Percentiles rank a stretch among this genome's conserved stretches.
phyloP scores from a whole-genome alignment of 1,140 invertebrate species.

The Trachymyrmex septentrionalis region DNA sequence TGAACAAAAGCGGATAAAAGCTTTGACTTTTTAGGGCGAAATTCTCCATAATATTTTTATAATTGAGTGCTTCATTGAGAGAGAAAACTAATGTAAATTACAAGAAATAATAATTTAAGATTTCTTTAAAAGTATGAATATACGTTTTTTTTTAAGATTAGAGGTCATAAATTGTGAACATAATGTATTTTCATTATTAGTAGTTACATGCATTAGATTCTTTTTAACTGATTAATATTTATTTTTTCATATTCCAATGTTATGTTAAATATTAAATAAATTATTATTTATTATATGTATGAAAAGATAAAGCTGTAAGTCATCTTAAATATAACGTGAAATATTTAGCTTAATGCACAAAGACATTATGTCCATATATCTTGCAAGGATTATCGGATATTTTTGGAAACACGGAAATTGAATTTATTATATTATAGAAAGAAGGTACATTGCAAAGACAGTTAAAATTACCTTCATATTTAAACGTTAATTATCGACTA shows the following conservation, averaged over 20 bases:
- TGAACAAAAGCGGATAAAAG: conserved; percentile 26
- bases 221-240: neutral
- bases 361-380: neutral
- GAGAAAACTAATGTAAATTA: neutral
- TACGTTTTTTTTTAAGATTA: neutral
- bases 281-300: neutral
- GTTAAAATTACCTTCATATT: neutral
- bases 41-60: conserved; percentile 41
- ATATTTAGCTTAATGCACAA: conserved; percentile 16
- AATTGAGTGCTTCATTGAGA: conserved; percentile 32
- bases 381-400: neutral
- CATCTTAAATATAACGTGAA: neutral
- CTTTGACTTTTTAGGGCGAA: conserved; percentile 30
- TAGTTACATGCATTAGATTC: too few species aligned
- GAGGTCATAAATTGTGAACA: neutral
- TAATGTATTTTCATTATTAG: conserved; percentile 3
- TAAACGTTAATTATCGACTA: neutral
- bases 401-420: neutral
- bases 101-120: conserved; percentile 11
- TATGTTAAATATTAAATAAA: neutral
- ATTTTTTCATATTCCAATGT: neutral
- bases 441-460: neutral
- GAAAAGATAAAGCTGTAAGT: neutral
- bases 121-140: neutral
- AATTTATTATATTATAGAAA: neutral